Evolutionary conservation across 2,888 invertebrate genomes (phyloP).

Genomic region (Leptura quadrifasciata): DNA sequence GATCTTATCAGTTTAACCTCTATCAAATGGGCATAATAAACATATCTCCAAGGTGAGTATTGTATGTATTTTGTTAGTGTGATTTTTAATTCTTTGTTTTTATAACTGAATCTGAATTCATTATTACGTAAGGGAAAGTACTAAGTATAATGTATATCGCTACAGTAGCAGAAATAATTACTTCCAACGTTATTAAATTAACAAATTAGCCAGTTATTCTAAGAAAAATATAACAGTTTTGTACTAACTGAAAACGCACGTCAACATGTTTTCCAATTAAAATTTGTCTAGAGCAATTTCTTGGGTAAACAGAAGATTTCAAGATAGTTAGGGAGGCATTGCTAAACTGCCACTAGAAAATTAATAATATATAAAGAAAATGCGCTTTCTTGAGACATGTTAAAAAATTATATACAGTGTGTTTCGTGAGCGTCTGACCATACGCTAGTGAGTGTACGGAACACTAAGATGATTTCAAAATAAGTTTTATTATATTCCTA

Average conservation of each 20-base stretch:
- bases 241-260: background rate
- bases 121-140: constrained; percentile 49
- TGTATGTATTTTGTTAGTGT: background rate
- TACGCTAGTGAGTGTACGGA: no score
- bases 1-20: background rate
- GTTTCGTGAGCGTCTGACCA: no score
- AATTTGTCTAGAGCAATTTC: background rate
- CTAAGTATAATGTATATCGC: background rate
- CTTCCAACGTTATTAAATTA: constrained; percentile 23
- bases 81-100: constrained; percentile 3
- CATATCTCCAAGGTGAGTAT: background rate
- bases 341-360: no score
- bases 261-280: constrained; percentile 4
- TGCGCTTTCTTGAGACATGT: no score
- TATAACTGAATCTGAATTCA: constrained; percentile 10
- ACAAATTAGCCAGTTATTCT: constrained; percentile 16
- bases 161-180: constrained; percentile 35
- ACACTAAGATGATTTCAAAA: no score
- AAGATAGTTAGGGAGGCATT: background rate
- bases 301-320: background rate
- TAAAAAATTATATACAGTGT: no score
- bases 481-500: no score
- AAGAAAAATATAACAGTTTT: background rate
- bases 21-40: background rate
- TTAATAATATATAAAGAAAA: no score